Conservation (phyloP, 2,888 invertebrate genomes). For the Loripinus fragilis region DNA sequence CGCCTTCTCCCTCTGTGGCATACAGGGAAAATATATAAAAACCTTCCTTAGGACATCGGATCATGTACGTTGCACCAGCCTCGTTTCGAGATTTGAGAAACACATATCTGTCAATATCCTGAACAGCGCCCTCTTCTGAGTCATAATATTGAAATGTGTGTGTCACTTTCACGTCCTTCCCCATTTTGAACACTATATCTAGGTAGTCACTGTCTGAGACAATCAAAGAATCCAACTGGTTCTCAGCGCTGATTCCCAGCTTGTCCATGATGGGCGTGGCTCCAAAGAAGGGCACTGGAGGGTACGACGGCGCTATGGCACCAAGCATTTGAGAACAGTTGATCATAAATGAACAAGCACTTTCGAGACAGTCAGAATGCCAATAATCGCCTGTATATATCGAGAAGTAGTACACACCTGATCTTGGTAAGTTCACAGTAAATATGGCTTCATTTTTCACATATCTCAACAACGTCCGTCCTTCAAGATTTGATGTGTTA, state of each 20-base stretch:
- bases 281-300: slow-evolving; percentile 78
- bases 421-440: slow-evolving; percentile 82
- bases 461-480: slow-evolving; percentile 75
- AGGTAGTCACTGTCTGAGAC: slow-evolving; percentile 76
- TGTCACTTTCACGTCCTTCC: slow-evolving; percentile 75
- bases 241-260: slow-evolving; percentile 71
- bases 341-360: slow-evolving; percentile 80
- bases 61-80: slow-evolving; percentile 77
- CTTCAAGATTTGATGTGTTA: slow-evolving; percentile 70
- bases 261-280: slow-evolving; percentile 78
- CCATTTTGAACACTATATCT: slow-evolving; percentile 77
- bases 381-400: slow-evolving; percentile 81
- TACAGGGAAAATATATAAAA: slow-evolving; percentile 81
- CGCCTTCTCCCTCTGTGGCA: slow-evolving; percentile 68
- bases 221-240: slow-evolving; percentile 75
- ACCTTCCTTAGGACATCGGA: slow-evolving; percentile 80
- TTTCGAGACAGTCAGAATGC: slow-evolving; percentile 80
- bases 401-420: slow-evolving; percentile 83
- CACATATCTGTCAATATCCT: slow-evolving; percentile 78
- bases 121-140: slow-evolving; percentile 72
- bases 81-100: slow-evolving; percentile 78
- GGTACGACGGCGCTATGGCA: slow-evolving; percentile 74
- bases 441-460: slow-evolving; percentile 81
- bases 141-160: slow-evolving; percentile 80
- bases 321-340: slow-evolving; percentile 73